A percentile compares a stretch with the other conserved stretches of the same genome.
Evolutionary conservation across 1,140 invertebrate species (phyloP).

Genomic region (Drosophila repleta): DNA sequence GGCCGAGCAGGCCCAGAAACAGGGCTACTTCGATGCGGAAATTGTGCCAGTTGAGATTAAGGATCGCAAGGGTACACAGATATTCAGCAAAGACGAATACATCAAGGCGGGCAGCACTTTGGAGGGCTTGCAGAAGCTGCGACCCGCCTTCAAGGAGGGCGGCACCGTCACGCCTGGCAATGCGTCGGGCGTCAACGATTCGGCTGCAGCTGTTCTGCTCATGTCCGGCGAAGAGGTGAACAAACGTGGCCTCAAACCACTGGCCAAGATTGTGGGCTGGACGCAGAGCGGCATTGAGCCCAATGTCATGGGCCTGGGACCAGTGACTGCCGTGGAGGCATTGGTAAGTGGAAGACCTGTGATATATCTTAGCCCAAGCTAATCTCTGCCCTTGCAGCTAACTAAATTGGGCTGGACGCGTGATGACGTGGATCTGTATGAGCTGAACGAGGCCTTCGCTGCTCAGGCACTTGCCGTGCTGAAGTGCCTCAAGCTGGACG

Average conservation of each 20-base stretch:
- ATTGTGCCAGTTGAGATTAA: slow-evolving; percentile 87
- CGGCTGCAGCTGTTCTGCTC: slow-evolving; percentile 92
- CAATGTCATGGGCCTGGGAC: slow-evolving; percentile 90
- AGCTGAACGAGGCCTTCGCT: slow-evolving; percentile 95
- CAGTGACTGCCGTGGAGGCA: slow-evolving; percentile 88
- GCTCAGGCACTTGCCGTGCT: slow-evolving; percentile 89
- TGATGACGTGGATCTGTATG: slow-evolving; percentile 94
- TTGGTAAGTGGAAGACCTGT: slow-evolving; percentile 85
- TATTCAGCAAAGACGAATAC: slow-evolving; percentile 88
- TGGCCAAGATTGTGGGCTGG: slow-evolving; percentile 89
- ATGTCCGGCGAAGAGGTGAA: slow-evolving; percentile 86
- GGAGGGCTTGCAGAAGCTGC: slow-evolving; percentile 87
- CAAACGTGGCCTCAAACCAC: slow-evolving; percentile 83
- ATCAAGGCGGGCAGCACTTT: slow-evolving; percentile 87
- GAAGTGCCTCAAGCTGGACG: slow-evolving; percentile 88
- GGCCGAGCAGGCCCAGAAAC: slow-evolving; percentile 87
- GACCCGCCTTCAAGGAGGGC: slow-evolving; percentile 87
- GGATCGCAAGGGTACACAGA: slow-evolving; percentile 84
- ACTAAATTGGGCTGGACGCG: slow-evolving; percentile 91
- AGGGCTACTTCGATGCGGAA: slow-evolving; percentile 89
- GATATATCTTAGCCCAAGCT: neutral
- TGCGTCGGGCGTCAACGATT: slow-evolving; percentile 93
- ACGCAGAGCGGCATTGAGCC: slow-evolving; percentile 89
- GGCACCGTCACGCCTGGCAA: slow-evolving; percentile 92
- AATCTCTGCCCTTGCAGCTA: slow-evolving; percentile 85